Percentiles rank a stretch among this genome's conserved stretches.
Evolutionary conservation across 2,113 vertebrate species (phyloP).

Genomic region (Anthoscopus minutus): DNA sequence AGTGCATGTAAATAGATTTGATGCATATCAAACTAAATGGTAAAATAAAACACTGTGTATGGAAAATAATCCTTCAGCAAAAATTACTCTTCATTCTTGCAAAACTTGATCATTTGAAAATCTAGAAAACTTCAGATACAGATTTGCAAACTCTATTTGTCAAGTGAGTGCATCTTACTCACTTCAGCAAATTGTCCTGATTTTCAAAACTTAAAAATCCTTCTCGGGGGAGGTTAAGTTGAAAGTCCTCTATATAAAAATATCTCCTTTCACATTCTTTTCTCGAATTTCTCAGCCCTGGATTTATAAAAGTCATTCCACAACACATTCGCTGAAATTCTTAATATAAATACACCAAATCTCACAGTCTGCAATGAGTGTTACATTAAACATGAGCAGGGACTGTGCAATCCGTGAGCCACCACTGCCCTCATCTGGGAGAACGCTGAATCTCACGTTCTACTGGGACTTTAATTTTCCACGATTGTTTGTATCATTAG

Average conservation of each 20-base stretch:
- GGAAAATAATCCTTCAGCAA: background rate
- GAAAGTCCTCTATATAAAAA: constrained; percentile 30
- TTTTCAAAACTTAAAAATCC: constrained; percentile 3
- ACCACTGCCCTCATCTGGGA: constrained; percentile 62
- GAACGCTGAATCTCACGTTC: background rate
- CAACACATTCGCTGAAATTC: constrained; percentile 53
- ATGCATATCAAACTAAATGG: background rate
- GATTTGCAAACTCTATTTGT: background rate
- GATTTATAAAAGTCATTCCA: constrained; percentile 68
- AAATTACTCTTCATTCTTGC: background rate
- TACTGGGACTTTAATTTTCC: background rate
- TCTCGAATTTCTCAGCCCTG: constrained; percentile 38
- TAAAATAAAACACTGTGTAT: background rate
- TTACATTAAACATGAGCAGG: background rate
- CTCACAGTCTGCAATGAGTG: background rate
- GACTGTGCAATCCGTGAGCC: background rate
- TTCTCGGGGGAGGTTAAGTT: constrained; percentile 30
- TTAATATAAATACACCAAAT: constrained; percentile 62
- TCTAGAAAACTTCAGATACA: background rate
- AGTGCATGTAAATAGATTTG: background rate
- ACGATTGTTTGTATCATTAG: background rate
- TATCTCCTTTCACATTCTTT: constrained; percentile 25
- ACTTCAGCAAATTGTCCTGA: background rate
- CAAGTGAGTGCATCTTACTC: background rate
- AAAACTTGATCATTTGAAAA: background rate